phyloP scores from a whole-genome alignment of 2,797 vertebrate genomes.

The Propithecus perrieri region DNA sequence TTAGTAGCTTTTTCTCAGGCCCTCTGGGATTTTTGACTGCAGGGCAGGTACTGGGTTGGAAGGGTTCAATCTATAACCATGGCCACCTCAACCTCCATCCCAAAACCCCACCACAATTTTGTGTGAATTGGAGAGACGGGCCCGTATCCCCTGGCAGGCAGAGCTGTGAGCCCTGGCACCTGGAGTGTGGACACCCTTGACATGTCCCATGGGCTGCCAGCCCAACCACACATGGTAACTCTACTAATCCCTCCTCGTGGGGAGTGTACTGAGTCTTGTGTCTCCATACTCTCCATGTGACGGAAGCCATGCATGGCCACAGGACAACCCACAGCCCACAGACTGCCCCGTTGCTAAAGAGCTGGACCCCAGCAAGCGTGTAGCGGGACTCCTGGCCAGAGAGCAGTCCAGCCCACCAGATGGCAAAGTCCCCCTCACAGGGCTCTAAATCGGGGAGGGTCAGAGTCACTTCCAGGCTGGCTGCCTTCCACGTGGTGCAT shows the following conservation, averaged over 20 bases:
- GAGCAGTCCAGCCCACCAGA: constrained; percentile 50
- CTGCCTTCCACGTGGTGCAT: background rate
- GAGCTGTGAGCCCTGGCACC: background rate
- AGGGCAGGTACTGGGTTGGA: background rate
- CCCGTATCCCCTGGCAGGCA: background rate
- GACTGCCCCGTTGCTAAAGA: background rate
- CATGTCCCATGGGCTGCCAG: too few species aligned
- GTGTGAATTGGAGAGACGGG: background rate
- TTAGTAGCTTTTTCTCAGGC: background rate
- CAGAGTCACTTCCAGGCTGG: constrained; percentile 58
- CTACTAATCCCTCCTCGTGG: background rate
- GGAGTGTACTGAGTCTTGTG: background rate
- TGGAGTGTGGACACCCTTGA: rapidly evolving
- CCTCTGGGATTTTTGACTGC: too few species aligned
- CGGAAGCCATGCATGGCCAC: background rate
- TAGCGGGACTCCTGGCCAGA: background rate
- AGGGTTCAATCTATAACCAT: background rate
- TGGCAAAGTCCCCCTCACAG: background rate
- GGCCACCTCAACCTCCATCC: background rate
- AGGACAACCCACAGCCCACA: background rate
- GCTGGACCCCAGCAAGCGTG: background rate
- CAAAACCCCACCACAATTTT: background rate
- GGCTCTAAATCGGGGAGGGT: constrained; percentile 5
- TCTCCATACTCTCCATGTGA: background rate
- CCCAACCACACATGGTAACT: background rate